phyloP scores from a whole-genome alignment of 1,140 invertebrate genomes.

The Rhyzopertha dominica region DNA sequence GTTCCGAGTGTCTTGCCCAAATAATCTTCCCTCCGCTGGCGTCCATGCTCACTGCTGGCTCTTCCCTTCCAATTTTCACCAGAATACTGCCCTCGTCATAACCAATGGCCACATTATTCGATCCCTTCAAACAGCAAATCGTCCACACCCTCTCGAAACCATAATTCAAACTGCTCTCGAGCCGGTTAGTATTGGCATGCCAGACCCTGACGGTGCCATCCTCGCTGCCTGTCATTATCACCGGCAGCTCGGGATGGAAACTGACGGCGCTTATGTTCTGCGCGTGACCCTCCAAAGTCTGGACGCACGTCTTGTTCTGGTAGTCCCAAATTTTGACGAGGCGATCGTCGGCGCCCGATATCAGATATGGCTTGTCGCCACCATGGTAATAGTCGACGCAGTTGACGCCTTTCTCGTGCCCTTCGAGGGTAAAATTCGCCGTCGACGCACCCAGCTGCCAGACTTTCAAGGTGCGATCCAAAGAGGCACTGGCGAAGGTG shows the following conservation, averaged over 20 bases:
- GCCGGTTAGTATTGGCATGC: conserved; percentile 95
- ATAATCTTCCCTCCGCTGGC: conserved; percentile 96
- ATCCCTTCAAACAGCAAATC: conserved; percentile 90
- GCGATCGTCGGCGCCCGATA: conserved; percentile 97
- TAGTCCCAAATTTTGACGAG: conserved; percentile 99
- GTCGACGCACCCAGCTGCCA: conserved; percentile 73
- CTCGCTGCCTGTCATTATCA: conserved; percentile 96
- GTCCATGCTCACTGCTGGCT: conserved; percentile 99
- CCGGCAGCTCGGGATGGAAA: conserved; percentile 97
- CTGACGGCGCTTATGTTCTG: conserved; percentile 91
- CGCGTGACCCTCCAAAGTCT: conserved; percentile 94
- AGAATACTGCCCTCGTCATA: conserved; percentile 99
- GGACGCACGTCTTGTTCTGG: conserved; percentile 99
- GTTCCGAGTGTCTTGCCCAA: conserved; percentile 96
- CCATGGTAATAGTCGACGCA: conserved; percentile 99
- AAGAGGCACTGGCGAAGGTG: conserved; percentile 97
- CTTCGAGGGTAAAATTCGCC: conserved; percentile 97
- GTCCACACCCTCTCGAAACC: conserved; percentile 98
- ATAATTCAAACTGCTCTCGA: conserved; percentile 97
- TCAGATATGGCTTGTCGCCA: conserved; percentile 97
- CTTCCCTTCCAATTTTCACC: conserved; percentile 95
- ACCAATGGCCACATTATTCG: conserved; percentile 89
- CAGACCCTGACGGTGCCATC: conserved; percentile 95
- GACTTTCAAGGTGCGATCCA: conserved; percentile 96
- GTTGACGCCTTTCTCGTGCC: conserved; percentile 98